Evolutionary conservation across 2,888 invertebrate genomes (phyloP).

Genomic region (Troides oblongomaculatus): DNA sequence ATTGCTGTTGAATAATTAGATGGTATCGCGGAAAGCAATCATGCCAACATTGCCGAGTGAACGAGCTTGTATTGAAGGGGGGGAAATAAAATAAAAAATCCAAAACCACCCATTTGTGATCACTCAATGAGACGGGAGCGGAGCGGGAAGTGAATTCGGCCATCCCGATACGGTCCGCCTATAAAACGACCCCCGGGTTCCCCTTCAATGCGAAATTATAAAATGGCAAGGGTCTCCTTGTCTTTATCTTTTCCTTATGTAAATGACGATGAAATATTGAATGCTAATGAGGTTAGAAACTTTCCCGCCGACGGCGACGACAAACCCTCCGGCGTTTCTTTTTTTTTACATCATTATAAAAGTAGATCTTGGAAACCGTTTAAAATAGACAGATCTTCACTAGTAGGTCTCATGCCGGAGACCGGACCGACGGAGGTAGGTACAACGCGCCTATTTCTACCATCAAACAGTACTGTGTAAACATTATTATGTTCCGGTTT

Average conservation of each 20-base stretch:
- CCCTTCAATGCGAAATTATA: constrained; percentile 65
- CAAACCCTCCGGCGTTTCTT: constrained; percentile 36
- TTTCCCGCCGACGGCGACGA: constrained; percentile 60
- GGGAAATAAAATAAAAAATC: constrained; percentile 38
- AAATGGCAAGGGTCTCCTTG: constrained; percentile 73
- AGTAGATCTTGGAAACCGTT: neutral
- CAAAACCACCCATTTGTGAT: constrained; percentile 50
- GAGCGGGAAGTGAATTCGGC: constrained; percentile 66
- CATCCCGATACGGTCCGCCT: constrained; percentile 56
- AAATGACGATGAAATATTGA: constrained; percentile 64
- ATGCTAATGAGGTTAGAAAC: constrained; percentile 73
- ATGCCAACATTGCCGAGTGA: constrained; percentile 41
- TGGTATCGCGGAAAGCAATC: constrained; percentile 38
- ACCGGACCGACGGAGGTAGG: too few relatives aligned
- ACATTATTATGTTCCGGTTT: too few relatives aligned
- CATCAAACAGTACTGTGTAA: too few relatives aligned
- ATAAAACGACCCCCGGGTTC: constrained; percentile 47
- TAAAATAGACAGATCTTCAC: neutral
- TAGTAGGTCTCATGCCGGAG: too few relatives aligned
- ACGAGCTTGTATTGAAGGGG: constrained; percentile 41
- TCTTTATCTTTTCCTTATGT: constrained; percentile 79
- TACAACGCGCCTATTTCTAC: too few relatives aligned
- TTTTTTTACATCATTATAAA: constrained; percentile 22
- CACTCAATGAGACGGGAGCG: constrained; percentile 71
- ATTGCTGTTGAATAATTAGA: neutral